Evolutionary conservation across 2,797 vertebrate genomes (phyloP).

Genomic region (Coregonus ussuriensis): DNA sequence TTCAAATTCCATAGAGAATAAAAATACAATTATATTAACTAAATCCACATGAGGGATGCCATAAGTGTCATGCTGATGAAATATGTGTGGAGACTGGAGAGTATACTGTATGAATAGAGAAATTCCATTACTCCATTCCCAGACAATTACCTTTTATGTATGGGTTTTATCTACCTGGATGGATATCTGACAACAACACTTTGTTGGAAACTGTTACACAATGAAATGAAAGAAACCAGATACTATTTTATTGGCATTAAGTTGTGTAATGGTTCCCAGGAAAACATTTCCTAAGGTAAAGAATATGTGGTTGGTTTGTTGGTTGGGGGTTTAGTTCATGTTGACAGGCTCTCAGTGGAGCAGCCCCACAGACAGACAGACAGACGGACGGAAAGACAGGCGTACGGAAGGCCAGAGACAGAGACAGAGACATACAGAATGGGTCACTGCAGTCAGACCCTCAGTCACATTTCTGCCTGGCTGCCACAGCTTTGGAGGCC

Average conservation of each 20-base stretch:
- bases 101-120: not conserved
- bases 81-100: not conserved
- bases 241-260: no score
- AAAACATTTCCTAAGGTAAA: not conserved
- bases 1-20: not conserved
- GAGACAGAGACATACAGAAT: not conserved
- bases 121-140: not conserved
- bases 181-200: no score
- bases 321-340: no score
- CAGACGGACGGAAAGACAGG: no score
- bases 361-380: no score
- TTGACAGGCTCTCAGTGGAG: no score
- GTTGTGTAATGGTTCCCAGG: no score
- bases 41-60: not conserved
- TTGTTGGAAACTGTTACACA: no score
- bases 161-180: not conserved
- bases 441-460: not conserved
- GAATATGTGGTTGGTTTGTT: not conserved
- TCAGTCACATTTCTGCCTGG: constrained; percentile 28
- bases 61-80: not conserved
- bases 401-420: not conserved
- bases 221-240: no score
- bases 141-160: not conserved
- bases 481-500: constrained; percentile 51
- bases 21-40: not conserved